A percentile compares a stretch with the other conserved stretches of the same genome.
These are phyloP conservation scores for Dermochelys coriacea DNA, from an alignment of 2,797 vertebrate species.

Conservation along the genomic window DNA sequence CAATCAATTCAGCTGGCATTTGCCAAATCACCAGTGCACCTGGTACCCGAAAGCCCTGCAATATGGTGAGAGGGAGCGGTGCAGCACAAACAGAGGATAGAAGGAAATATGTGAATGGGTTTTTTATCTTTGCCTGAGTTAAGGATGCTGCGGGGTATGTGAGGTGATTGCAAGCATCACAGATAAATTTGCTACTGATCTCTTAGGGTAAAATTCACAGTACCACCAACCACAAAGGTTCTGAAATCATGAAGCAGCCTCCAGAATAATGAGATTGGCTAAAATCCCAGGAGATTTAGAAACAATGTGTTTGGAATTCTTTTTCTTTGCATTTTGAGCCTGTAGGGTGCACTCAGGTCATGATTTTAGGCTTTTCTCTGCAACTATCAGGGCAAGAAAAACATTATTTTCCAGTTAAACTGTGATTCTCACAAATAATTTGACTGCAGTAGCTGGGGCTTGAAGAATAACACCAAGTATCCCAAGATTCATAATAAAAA, in stretches of 20 bases:
- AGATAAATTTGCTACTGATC: not conserved
- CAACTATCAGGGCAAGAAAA: not conserved
- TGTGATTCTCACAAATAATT: not conserved
- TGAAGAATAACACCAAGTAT: not conserved
- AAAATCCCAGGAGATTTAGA: too few relatives aligned
- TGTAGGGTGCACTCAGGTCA: not conserved
- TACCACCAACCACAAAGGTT: not conserved
- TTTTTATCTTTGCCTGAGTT: not conserved
- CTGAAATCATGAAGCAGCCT: not conserved
- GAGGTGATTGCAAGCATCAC: not conserved
- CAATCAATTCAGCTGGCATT: not conserved
- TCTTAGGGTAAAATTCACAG: not conserved
- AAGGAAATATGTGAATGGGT: not conserved
- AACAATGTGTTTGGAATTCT: too few relatives aligned
- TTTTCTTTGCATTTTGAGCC: not conserved
- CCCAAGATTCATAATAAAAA: too few relatives aligned
- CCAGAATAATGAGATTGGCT: not conserved
- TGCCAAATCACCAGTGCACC: not conserved
- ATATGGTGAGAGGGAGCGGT: not conserved
- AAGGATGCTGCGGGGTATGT: not conserved
- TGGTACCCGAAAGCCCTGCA: not conserved
- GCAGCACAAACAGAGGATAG: not conserved
- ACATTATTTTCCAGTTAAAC: not conserved
- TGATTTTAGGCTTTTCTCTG: not conserved
- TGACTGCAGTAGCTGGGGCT: not conserved